Percentiles rank a stretch among this genome's conserved stretches.
These are phyloP conservation scores for Drosophila subobscura DNA, from an alignment of 1,140 invertebrate species.

Conservation along the genomic window DNA sequence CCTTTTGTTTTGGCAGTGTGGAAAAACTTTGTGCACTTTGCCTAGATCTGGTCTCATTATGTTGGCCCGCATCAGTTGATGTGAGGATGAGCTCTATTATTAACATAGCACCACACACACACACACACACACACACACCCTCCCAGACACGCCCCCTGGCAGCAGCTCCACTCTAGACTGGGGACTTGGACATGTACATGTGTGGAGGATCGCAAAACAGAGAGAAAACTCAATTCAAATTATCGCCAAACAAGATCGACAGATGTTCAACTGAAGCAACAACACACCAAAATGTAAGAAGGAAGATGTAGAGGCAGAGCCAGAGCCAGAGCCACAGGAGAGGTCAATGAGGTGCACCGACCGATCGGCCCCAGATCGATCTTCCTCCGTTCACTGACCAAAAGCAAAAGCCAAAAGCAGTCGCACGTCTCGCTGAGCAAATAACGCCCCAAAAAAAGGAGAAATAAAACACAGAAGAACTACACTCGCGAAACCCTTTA, in stretches of 20 bases:
- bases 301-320: constrained; percentile 3
- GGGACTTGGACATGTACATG: constrained; percentile 5
- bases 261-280: constrained; percentile 72
- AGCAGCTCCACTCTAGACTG: constrained; percentile 25
- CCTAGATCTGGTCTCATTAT: constrained; percentile 36
- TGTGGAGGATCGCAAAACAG: constrained; percentile 51
- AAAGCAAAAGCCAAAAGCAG: constrained; percentile 51
- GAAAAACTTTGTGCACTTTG: constrained; percentile 59
- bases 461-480: constrained; percentile 54
- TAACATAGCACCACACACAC: constrained; percentile 33
- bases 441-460: constrained; percentile 76
- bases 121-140: not conserved
- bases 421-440: constrained; percentile 79
- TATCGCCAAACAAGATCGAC: constrained; percentile 80
- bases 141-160: not conserved
- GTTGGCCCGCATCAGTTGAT: constrained; percentile 32
- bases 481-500: constrained; percentile 65
- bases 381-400: constrained; percentile 22
- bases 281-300: constrained; percentile 39
- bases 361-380: constrained; percentile 59
- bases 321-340: constrained; percentile 5
- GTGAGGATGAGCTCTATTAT: constrained; percentile 53
- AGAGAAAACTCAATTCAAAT: constrained; percentile 81
- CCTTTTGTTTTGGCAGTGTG: constrained; percentile 34
- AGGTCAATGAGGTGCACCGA: constrained; percentile 76